Evolutionary conservation across 2,797 vertebrate genomes (phyloP), one percentile per base, ranked within the genome.

Genomic region (Limnodromus scolopaceus): DNA sequence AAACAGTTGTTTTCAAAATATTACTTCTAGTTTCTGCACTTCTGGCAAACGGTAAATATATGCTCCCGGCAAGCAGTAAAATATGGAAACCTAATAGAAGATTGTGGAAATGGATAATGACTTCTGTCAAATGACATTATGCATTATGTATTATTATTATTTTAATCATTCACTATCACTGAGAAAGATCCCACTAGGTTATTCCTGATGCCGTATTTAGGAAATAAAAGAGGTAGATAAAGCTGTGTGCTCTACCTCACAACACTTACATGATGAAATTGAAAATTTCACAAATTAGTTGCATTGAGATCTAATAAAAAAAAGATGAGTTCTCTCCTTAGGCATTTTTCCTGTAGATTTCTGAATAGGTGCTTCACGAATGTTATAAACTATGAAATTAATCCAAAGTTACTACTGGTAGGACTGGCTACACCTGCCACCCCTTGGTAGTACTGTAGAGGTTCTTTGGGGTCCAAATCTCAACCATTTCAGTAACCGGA

Each of bases 81-180:
- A 86, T 76, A 72, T 6, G 43, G 58, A 79, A 83, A 78, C 34
- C 18, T 70, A 83, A 87, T 0, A 82, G 30, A 60, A 93, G 57
- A 61, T 13, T 45, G 61, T 78, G 49, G 63, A 90, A 95, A 90
- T 79, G 55, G 85, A 69, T 93, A 93, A 95, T 49, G 80, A 79
- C 83, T 90, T 92, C 76, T 84, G 41, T 58, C 4, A 0, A 69
- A 84, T 86, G 58, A 60, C 32, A 54, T 61, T 79, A 84, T 61
- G 34, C 63, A 89, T 90, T 92, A 92, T 80, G 68, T 25, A 92
- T 68, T 84, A 92, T 80, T 92, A 82, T 91, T 92, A 94, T 93
- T 96, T 90, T 91, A 93, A 90, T 90, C 8, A 88, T 72, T 94
- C 3, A 7, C 79, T 74, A 43, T 75, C 68, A 39, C 53, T 39